Conservation (phyloP, 1,140 invertebrate species). For the Neomicropteryx cornuta region DNA sequence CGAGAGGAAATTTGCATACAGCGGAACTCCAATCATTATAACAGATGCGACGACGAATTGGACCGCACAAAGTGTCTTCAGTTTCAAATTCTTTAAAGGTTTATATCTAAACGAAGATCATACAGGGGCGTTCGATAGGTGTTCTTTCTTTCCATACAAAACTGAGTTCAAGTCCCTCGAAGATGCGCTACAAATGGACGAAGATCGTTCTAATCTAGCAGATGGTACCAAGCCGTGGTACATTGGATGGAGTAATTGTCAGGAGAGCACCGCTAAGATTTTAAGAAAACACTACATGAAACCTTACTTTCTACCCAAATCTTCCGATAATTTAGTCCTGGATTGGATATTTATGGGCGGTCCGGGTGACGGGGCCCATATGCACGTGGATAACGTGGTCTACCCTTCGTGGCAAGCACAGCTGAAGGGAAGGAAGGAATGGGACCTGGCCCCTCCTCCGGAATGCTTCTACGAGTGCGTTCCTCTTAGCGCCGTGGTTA, state of each 20-base stretch:
- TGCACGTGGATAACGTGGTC: slow-evolving; percentile 89
- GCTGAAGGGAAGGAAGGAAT: slow-evolving; percentile 72
- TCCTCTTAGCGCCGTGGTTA: slow-evolving; percentile 56
- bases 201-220: slow-evolving; percentile 48
- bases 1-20: slow-evolving; percentile 63
- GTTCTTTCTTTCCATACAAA: slow-evolving; percentile 88
- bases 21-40: slow-evolving; percentile 70
- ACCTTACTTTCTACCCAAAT: slow-evolving; percentile 80
- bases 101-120: slow-evolving; percentile 51
- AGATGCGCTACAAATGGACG: slow-evolving; percentile 71
- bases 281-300: slow-evolving; percentile 69
- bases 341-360: slow-evolving; percentile 98
- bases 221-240: slow-evolving; percentile 69
- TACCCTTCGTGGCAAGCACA: slow-evolving; percentile 94
- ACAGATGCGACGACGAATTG: slow-evolving; percentile 69
- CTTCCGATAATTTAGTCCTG: slow-evolving; percentile 71
- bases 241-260: slow-evolving; percentile 91
- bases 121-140: slow-evolving; percentile 45
- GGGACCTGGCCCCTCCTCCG: slow-evolving; percentile 77
- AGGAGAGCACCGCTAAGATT: slow-evolving; percentile 60
- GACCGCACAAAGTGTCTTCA: slow-evolving; percentile 57
- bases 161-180: slow-evolving; percentile 66
- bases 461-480: slow-evolving; percentile 76
- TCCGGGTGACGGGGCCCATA: slow-evolving; percentile 81
- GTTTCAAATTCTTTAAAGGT: slow-evolving; percentile 69